These are phyloP conservation scores for Notarius lentiginosus DNA, from an alignment of 2,113 vertebrate genomes.

Conservation along the genomic window DNA sequence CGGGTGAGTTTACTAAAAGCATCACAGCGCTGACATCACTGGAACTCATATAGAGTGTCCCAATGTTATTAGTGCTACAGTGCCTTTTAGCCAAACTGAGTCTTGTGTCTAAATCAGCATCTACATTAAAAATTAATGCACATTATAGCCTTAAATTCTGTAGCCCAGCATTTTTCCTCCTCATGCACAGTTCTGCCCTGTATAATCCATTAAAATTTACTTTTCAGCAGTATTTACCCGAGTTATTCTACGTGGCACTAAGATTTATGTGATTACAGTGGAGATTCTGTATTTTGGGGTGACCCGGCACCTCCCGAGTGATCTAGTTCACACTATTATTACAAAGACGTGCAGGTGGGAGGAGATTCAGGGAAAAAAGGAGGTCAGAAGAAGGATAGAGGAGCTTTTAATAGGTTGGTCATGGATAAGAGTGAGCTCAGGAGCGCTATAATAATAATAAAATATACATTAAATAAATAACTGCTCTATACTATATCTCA, in stretches of 20 bases:
- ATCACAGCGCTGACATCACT: neutral
- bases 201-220: neutral
- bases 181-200: neutral
- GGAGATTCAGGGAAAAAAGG: slow-evolving; percentile 16
- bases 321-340: slow-evolving; percentile 46
- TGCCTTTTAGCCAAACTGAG: neutral
- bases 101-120: slow-evolving; percentile 3
- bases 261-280: slow-evolving; percentile 35
- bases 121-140: slow-evolving; percentile 18
- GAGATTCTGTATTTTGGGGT: neutral
- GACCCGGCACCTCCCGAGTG: slow-evolving; percentile 25
- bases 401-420: slow-evolving; percentile 33
- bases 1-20: slow-evolving; percentile 14
- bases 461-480: slow-evolving; percentile 4
- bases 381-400: slow-evolving; percentile 42
- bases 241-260: slow-evolving; percentile 6
- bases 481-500: neutral
- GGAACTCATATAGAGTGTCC: neutral
- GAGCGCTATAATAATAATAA: neutral
- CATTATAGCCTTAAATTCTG: neutral
- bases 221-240: slow-evolving; percentile 22
- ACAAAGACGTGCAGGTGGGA: slow-evolving; percentile 16
- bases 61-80: neutral
- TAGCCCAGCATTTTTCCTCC: neutral
- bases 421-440: neutral